These are phyloP conservation scores for Asarcornis scutulata DNA, from an alignment of 2,113 vertebrate species.

Conservation along the genomic window DNA sequence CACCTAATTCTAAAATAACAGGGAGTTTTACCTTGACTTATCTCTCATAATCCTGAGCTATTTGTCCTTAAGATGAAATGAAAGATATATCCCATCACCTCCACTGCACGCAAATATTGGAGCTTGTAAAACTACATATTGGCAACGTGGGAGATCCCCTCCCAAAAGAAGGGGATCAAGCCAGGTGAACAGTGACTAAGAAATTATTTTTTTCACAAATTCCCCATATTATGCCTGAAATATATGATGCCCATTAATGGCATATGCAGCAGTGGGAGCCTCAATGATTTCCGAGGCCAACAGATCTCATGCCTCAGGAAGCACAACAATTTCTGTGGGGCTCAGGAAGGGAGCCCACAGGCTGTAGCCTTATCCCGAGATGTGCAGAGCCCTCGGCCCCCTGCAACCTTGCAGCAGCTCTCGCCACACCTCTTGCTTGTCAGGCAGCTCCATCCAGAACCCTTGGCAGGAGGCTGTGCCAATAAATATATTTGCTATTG, in stretches of 20 bases:
- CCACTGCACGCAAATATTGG: background rate
- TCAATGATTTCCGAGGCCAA: conserved; percentile 21
- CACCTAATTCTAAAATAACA: conserved; percentile 63
- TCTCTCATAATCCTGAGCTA: conserved; percentile 35
- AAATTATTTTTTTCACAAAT: background rate
- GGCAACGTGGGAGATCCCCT: conserved; percentile 5
- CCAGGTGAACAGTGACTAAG: background rate
- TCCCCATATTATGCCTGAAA: background rate
- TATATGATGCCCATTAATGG: background rate
- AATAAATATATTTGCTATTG: conserved; percentile 58
- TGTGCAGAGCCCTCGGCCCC: fast-evolving
- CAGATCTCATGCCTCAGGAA: background rate
- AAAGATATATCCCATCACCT: conserved; percentile 26
- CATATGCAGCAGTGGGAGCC: background rate
- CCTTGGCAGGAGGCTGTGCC: conserved; percentile 10
- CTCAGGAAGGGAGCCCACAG: background rate
- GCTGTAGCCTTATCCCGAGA: background rate
- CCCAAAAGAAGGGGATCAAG: background rate
- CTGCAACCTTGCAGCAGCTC: fast-evolving
- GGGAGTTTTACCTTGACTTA: conserved; percentile 51
- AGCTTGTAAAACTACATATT: background rate
- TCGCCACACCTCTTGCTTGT: background rate
- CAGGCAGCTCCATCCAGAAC: conserved; percentile 23
- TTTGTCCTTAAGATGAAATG: conserved; percentile 51
- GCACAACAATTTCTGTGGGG: background rate